Evolutionary conservation across 2,888 invertebrate species (phyloP).

Genomic region (Agonopterix heracliana): DNA sequence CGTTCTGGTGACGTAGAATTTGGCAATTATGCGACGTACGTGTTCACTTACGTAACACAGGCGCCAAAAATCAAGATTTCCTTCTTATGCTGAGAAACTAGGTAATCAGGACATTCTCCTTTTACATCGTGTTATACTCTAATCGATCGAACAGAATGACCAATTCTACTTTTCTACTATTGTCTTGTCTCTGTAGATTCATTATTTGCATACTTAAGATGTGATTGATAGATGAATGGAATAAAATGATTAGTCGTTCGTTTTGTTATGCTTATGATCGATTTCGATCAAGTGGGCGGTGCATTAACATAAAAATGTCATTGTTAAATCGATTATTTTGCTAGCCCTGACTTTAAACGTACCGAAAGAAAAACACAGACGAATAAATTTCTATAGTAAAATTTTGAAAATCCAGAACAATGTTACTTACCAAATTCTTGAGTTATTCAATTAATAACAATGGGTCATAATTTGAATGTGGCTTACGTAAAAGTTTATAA

Average conservation of each 20-base stretch:
- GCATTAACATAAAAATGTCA: too few species aligned
- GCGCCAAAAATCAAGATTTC: conserved; percentile 1
- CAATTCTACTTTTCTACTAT: not conserved
- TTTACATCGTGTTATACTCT: not conserved
- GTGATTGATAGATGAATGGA: conserved; percentile 5
- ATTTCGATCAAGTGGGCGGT: too few species aligned
- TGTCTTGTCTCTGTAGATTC: conserved; percentile 2
- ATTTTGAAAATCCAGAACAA: conserved; percentile 5
- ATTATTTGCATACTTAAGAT: not conserved
- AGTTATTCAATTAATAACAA: conserved; percentile 52
- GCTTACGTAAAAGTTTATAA: conserved; percentile 50
- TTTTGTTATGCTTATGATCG: conserved; percentile 3
- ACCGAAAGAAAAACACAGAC: too few species aligned
- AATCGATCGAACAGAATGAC: not conserved
- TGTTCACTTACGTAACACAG: conserved; percentile 4
- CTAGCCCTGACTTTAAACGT: too few species aligned
- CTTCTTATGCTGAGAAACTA: not conserved
- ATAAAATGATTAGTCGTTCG: conserved; percentile 3
- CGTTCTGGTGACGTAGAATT: not conserved
- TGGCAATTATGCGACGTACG: not conserved
- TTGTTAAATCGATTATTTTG: too few species aligned
- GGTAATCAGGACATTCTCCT: conserved; percentile 5
- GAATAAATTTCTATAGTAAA: too few species aligned
- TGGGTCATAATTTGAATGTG: conserved; percentile 41
- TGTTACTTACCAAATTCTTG: conserved; percentile 13